These are phyloP conservation scores for Drosophila nigritarsus DNA, from an alignment of 2,888 invertebrate species.

Conservation along the genomic window DNA sequence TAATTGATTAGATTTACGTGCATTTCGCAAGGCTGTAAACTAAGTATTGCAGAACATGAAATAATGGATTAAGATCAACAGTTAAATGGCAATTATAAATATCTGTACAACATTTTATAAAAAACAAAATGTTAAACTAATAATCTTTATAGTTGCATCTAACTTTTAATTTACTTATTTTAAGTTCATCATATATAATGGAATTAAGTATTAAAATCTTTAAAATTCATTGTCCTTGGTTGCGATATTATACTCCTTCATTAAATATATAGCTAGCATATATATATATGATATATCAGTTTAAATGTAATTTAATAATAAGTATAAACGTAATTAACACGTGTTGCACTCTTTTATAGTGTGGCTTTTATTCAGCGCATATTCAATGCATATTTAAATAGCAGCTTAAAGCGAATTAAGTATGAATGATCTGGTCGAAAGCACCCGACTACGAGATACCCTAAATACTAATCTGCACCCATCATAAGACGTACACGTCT, in stretches of 20 bases:
- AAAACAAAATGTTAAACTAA: too few relatives aligned
- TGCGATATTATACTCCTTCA: not conserved
- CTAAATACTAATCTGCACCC: not conserved
- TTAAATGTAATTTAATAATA: not conserved
- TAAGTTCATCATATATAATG: not conserved
- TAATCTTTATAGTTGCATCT: not conserved
- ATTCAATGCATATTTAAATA: slow-evolving; percentile 22
- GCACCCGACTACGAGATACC: not conserved
- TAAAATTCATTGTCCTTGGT: not conserved
- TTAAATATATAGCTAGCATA: not conserved
- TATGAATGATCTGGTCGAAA: not conserved
- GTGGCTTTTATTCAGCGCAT: slow-evolving; percentile 21
- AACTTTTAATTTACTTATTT: not conserved
- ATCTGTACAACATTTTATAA: not conserved
- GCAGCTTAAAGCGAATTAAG: slow-evolving; percentile 20
- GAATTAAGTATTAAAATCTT: slow-evolving; percentile 8
- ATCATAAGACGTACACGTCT: too few relatives aligned
- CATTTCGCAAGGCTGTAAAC: not conserved
- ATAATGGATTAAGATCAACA: not conserved
- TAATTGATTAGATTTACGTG: slow-evolving; percentile 34
- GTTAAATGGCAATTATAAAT: not conserved
- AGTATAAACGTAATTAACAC: slow-evolving; percentile 41
- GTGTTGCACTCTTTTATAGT: slow-evolving; percentile 8
- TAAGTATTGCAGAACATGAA: not conserved
- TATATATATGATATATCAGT: too few relatives aligned